Base-by-base conservation (phyloP, 2,888 invertebrate species). In the Epiblema foenella region DNA sequence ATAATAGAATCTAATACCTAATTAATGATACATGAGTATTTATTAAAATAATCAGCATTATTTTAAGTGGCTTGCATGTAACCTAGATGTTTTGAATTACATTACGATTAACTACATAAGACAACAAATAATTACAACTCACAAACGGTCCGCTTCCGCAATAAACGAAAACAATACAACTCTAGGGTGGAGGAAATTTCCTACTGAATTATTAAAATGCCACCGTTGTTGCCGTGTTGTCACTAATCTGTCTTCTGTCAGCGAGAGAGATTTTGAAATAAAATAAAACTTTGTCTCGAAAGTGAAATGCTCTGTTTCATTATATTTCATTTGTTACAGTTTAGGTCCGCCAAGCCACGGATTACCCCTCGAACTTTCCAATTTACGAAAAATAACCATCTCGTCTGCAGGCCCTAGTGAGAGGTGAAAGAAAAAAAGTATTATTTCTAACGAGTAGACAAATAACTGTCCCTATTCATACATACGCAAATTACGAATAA, bases 171-270 rank as follows among this genome's bases (percentile, higher is more conserved):
- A 60, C 68, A 68, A 60, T 39, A 51, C 42, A 68, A 60, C 68
- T 60, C 42, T 24, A 8, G 20, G 67, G 70, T 52, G 67, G 58
- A 54, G 64, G 62, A 72, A 60, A 59, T 51, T 67, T 70, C 72
- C 81, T 79, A 77, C 83, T 87, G 84, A 85, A 89, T 87, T 86
- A 87, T 86, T 84, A 82, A 87, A 83, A 79, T 76, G 81, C 78
- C 81, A 83, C 79, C 81, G 84, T 81, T 80, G 81, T 76, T 75
- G 74, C 73, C 80, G 74, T 81, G 84, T 86, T 82, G 76, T 77
- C 77, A 77, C 83, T 88, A 88, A 88, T 87, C 86, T 84, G 80
- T 84, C 87, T 87, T 84, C 85, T 88, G 88, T 86, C 81, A 81
- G 79, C 81, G 78, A 24, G 17, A 52, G 76, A 77, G 73, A 74